Conservation (phyloP, 2,113 vertebrate genomes). For the Egretta garzetta region DNA sequence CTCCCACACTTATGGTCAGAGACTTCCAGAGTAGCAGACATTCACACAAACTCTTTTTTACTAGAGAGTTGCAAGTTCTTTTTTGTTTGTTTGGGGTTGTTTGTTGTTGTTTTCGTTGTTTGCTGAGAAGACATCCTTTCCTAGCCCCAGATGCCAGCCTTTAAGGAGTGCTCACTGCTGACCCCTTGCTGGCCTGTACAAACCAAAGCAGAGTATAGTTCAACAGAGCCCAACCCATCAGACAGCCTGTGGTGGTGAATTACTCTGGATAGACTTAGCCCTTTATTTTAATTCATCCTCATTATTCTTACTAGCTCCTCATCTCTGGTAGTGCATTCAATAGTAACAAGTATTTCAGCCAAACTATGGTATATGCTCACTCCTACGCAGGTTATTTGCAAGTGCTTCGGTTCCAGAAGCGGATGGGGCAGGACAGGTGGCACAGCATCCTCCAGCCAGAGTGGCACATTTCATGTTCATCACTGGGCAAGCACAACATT, state of each 20-base stretch:
- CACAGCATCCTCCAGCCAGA: background rate
- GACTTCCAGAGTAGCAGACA: background rate
- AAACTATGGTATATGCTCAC: background rate
- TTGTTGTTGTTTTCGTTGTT: background rate
- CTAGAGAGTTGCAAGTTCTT: background rate
- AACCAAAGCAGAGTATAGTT: background rate
- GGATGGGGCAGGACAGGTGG: background rate
- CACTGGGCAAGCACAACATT: background rate
- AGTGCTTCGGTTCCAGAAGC: background rate
- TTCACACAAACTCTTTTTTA: background rate
- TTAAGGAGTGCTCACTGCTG: background rate
- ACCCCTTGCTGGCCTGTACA: background rate
- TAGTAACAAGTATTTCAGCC: background rate
- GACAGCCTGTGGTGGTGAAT: background rate
- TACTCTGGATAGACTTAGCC: background rate
- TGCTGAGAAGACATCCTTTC: background rate
- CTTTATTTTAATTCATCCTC: background rate
- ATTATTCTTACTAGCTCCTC: background rate
- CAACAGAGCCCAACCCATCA: background rate
- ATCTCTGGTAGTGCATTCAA: background rate
- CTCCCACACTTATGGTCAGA: background rate
- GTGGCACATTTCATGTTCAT: background rate
- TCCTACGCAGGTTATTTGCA: background rate
- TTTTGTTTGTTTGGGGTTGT: rapidly evolving
- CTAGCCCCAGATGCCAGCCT: background rate